Percentiles rank a stretch among this genome's conserved stretches.
Conservation (phyloP, 1,140 invertebrate species). For the Halictus rubicundus region DNA sequence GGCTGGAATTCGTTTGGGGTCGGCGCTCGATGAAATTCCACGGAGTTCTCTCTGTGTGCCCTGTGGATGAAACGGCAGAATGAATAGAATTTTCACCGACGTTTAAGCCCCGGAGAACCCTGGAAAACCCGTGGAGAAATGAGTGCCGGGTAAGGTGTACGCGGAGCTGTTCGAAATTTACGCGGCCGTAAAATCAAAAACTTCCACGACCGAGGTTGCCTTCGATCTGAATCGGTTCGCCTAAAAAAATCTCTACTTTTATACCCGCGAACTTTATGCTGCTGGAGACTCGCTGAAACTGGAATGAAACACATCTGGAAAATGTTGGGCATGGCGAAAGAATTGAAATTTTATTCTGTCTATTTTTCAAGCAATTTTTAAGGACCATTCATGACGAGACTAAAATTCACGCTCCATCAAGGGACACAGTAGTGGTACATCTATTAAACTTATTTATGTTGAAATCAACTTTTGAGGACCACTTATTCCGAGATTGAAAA, state of each 20-base stretch:
- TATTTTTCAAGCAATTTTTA: no score
- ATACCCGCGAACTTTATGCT: neutral
- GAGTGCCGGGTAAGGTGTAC: conserved; percentile 16
- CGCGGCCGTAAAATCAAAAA: conserved; percentile 61
- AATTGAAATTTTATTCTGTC: no score
- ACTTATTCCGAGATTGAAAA: no score
- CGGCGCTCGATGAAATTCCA: conserved; percentile 73
- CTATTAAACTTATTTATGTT: no score
- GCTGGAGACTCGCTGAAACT: no score
- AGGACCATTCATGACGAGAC: no score
- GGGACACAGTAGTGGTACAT: no score
- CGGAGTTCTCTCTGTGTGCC: conserved; percentile 52
- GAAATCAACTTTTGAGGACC: no score
- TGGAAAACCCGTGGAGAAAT: conserved; percentile 48
- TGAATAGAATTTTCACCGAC: conserved; percentile 60
- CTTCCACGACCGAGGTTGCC: conserved; percentile 55
- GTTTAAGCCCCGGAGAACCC: conserved; percentile 40
- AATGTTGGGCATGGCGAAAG: no score
- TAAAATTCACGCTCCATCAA: no score
- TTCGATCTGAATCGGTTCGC: conserved; percentile 40
- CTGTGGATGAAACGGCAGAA: conserved; percentile 52
- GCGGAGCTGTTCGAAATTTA: conserved; percentile 57
- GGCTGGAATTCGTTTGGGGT: conserved; percentile 57
- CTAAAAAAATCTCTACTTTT: conserved; percentile 3
- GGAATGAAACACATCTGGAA: no score